Evolutionary conservation across 2,797 vertebrate genomes (phyloP), one percentile per base, ranked within the genome.

Genomic region (Enteromius trimaculatus): DNA sequence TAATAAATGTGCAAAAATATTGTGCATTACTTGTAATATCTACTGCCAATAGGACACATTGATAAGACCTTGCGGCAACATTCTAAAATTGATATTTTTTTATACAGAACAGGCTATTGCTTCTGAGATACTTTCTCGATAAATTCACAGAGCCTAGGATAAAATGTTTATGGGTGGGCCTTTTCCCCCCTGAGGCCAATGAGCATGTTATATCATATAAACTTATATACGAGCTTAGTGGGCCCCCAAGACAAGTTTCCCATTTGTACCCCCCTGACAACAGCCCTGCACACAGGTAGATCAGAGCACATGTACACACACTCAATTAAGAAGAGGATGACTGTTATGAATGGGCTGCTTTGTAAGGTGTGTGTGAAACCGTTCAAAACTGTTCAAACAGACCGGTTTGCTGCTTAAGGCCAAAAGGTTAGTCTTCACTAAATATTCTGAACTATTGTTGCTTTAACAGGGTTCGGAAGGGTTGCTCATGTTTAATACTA

Each of bases 381-480:
- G 21, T 77, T 83, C 55, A 34, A 34, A 34, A 66, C 42, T 64
- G 23, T 86, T 86, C 76, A 69, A 79, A 86, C 51, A 79, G 42
- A 34, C 26, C 34, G 39, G 47, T 58, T 66, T 65, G 11, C 68
- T 62, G 49, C 31, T 79, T 31, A 76, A 76, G 77, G 69, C 71
- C n/a, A 62, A 79, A 83, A 66, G 31, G 55, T 47, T 72, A 44
- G 60, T 75, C 47, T 53, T 17, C 10, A 42, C 37, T 77, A 53
- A 49, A 53, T 79, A 39, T 49, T 37, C 68, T 55, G 10, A 76
- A 29, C 29, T 47, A 14, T 31, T 72, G 47, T 51, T 60, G 16
- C 55, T 60, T 60, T 60, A 76, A 49, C 37, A 9, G n/a, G 31
- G 17, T 53, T 37, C 5, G 19, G 55, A 55, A 70, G 21, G 29